Evolutionary conservation across 2,113 vertebrate genomes (phyloP), one percentile per base, ranked within the genome.

Genomic region (Albula glossodonta): DNA sequence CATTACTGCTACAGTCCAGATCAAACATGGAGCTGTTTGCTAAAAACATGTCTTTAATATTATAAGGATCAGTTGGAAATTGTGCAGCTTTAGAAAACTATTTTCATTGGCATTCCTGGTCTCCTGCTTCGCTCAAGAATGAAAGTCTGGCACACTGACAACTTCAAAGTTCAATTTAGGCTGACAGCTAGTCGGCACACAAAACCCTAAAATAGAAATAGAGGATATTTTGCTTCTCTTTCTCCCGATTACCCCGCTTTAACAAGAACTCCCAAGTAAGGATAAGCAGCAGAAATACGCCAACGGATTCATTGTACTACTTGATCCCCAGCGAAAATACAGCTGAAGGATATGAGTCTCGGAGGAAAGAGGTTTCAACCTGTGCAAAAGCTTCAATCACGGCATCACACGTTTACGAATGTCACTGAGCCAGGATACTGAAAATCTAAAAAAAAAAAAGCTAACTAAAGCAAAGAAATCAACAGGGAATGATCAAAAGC

Each of bases 91-190:
- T 86, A 91, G 85, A 83, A 85, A 87, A 82, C 85, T 89, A 93
- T 92, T 92, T 93, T 89, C 80, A 41, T 82, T 87, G 87, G 63
- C 80, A 87, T 89, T 84, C 86, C 50, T 41, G 86, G 90, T 91
- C 88, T 91, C 86, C 87, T 89, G 83, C 92, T 93, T 90, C 88
- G 83, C 89, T 86, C n/a, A 87, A 91, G 91, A 91, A 88, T 74
- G 25, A 86, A 87, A 57, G 83, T 51, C 83, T 93, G 89, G 88
- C 91, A 88, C 81, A 25, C 57, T 84, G 87, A 49, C 56, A 85
- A 92, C 94, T 95, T 94, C 94, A 90, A 41, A 89, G n/a, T 81
- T 89, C 89, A 91, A 92, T 94, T 89, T 87, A 85, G 56, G 82
- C 82, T 8, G 53, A 83, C 82, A 17, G 31, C 82, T 90, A 89